These are phyloP conservation scores for Bombyx mori DNA, from an alignment of 1,140 invertebrate species.

Conservation along the genomic window DNA sequence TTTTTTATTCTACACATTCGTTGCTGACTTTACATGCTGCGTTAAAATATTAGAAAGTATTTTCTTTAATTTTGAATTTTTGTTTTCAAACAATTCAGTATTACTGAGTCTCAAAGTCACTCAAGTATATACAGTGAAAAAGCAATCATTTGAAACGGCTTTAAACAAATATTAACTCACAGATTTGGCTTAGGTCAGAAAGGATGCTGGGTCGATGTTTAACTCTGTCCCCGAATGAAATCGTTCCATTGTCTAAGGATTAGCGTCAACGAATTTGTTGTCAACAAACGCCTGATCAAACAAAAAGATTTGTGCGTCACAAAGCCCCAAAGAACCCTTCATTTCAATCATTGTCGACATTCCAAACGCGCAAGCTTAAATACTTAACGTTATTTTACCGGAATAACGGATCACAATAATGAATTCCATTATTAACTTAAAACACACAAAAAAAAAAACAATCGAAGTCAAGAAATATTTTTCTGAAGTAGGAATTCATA, in stretches of 20 bases:
- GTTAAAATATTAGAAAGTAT: too few species aligned
- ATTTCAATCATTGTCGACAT: slow-evolving; percentile 38
- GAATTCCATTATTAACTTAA: slow-evolving; percentile 10
- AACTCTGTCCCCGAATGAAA: slow-evolving; percentile 41
- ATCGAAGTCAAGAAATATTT: slow-evolving; percentile 10
- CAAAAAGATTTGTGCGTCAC: slow-evolving; percentile 55
- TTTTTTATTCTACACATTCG: too few species aligned
- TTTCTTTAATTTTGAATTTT: too few species aligned
- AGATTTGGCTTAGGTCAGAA: slow-evolving; percentile 36
- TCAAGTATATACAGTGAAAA: slow-evolving; percentile 4
- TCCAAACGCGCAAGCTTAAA: slow-evolving; percentile 33
- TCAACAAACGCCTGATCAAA: slow-evolving; percentile 65
- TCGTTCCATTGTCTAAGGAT: slow-evolving; percentile 61
- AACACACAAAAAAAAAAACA: slow-evolving; percentile 11
- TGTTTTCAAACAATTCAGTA: too few species aligned
- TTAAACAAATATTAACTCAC: slow-evolving; percentile 55
- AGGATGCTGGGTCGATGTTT: slow-evolving; percentile 41
- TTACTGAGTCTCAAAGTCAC: too few species aligned
- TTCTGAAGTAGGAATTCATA: slow-evolving; percentile 26
- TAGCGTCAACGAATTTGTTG: slow-evolving; percentile 68
- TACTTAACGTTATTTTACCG: slow-evolving; percentile 25
- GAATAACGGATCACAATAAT: slow-evolving; percentile 26
- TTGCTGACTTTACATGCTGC: too few species aligned
- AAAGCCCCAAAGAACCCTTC: slow-evolving; percentile 36
- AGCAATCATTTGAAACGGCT: slow-evolving; percentile 44